Conservation (phyloP, 2,113 vertebrate species). For the Mohoua ochrocephala region DNA sequence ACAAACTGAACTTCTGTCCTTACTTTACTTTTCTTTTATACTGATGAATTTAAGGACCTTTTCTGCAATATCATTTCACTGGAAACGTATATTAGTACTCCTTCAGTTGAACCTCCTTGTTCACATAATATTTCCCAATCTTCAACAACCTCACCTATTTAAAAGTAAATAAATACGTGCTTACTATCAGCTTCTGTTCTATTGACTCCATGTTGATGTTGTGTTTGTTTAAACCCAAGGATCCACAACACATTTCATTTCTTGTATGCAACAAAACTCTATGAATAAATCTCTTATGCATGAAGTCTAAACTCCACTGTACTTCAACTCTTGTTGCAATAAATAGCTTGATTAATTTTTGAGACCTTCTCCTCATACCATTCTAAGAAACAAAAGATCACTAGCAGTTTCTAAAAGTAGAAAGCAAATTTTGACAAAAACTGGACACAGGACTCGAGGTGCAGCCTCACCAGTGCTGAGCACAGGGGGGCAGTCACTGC, state of each 20-base stretch:
- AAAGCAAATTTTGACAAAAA: background rate
- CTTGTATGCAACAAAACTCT: background rate
- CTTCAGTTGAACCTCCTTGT: background rate
- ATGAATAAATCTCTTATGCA: background rate
- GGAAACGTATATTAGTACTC: background rate
- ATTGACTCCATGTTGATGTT: background rate
- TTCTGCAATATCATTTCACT: background rate
- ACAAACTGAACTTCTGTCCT: background rate
- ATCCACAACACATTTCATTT: background rate
- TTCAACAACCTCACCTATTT: background rate
- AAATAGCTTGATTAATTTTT: background rate
- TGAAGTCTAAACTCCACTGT: background rate
- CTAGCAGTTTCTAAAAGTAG: background rate
- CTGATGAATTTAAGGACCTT: background rate
- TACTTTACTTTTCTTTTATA: background rate
- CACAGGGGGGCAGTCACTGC: background rate
- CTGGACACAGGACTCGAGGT: background rate
- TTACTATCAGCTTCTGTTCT: background rate
- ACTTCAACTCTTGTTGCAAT: background rate
- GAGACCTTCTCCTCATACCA: background rate
- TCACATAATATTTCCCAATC: background rate
- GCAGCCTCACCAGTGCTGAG: background rate
- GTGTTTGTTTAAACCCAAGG: background rate
- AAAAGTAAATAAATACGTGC: background rate
- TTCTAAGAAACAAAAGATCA: background rate